phyloP scores from a whole-genome alignment of 2,888 invertebrate species.

The Hartigia nigra region DNA sequence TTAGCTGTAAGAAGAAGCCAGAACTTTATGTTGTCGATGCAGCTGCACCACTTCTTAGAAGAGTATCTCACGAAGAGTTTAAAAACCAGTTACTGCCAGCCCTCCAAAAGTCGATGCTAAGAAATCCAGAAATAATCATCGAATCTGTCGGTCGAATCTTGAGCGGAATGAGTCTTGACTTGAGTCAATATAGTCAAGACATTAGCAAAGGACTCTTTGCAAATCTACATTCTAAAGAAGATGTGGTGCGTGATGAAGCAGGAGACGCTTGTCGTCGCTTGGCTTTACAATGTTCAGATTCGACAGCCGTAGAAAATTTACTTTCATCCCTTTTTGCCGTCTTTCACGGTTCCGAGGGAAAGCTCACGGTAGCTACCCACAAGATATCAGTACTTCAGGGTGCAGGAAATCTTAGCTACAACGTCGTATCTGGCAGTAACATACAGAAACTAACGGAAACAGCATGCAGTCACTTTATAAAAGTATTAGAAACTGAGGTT shows the following conservation, averaged over 20 bases:
- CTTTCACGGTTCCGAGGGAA: conserved; percentile 90
- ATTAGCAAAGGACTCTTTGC: conserved; percentile 87
- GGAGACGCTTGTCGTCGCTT: conserved; percentile 78
- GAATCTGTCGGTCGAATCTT: conserved; percentile 84
- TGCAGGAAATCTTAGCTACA: conserved; percentile 79
- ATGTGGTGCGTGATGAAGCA: conserved; percentile 79
- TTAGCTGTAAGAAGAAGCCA: conserved; percentile 82
- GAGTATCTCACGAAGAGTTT: conserved; percentile 76
- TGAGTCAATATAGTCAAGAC: conserved; percentile 82
- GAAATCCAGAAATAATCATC: conserved; percentile 93
- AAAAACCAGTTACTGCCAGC: conserved; percentile 82
- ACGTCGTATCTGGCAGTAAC: conserved; percentile 73
- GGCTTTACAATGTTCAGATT: conserved; percentile 77
- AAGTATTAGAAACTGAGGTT: conserved; percentile 86
- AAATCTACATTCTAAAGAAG: conserved; percentile 88
- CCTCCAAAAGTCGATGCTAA: conserved; percentile 88
- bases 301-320: conserved; percentile 75
- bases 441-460: conserved; percentile 72
- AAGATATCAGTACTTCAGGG: conserved; percentile 88
- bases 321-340: conserved; percentile 80
- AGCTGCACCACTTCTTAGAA: conserved; percentile 75
- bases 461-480: conserved; percentile 77
- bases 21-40: conserved; percentile 75
- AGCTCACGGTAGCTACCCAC: conserved; percentile 88
- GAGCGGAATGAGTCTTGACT: conserved; percentile 76